Evolutionary conservation across 2,888 invertebrate genomes (phyloP), one percentile per base, ranked within the genome.

Genomic region (Metacarcinus magister): DNA sequence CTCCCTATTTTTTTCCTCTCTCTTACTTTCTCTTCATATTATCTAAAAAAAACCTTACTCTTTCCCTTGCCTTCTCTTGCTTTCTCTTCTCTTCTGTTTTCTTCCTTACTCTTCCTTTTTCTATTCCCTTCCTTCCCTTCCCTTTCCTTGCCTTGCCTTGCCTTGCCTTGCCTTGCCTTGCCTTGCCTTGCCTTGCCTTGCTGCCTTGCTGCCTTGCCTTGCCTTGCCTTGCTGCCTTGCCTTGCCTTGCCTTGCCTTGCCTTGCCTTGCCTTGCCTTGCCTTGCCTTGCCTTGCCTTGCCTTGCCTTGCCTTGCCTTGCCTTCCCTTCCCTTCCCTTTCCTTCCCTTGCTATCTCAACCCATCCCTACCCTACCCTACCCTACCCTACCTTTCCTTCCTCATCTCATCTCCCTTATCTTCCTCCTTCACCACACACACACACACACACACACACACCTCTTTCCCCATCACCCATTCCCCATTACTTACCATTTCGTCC

Each of bases 401-500:
- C 60, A 13, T 48, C 48, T 48, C 48, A 4, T 60, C 60, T 16
- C 16, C 60, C 60, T 60, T 19, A 2, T 60, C 60, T 19, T 19
- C 16, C 19, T 60, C 60, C 19, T 19, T 60, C 19, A 48, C 10
- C 10, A 48, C 48, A 8, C 48, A 48, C 10, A n/a, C n/a, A n/a
- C n/a, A n/a, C n/a, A n/a, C n/a, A n/a, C n/a, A n/a, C n/a, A n/a
- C n/a, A n/a, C n/a, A n/a, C n/a, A n/a, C n/a, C n/a, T 48, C 48
- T 10, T 48, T 10, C 48, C 10, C 48, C 48, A 7, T 10, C 48
- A 7, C 48, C 60, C 19, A 7, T 16, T 60, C 75, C 28, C 75
- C 75, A 75, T 10, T 7, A 91, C 91, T 93, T 19, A 93, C 93
- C 93, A 93, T 93, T 16, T 93, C 93, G 67, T 93, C 93, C 10